Conservation (phyloP, 2,888 invertebrate genomes). For the Dolomedes plantarius region DNA sequence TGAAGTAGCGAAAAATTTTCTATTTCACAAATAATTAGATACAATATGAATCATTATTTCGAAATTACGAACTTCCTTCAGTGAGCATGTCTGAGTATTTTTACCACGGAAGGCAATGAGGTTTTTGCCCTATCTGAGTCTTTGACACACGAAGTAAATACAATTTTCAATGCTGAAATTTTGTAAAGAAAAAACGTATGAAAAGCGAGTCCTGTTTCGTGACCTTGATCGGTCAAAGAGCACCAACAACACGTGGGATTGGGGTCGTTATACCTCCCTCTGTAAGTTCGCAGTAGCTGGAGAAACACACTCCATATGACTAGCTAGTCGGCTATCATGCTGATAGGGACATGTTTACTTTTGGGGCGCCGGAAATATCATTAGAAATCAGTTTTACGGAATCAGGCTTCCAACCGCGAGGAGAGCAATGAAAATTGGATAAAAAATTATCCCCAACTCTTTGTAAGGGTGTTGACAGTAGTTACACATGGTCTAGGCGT, state of each 20-base stretch:
- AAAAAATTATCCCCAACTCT: not conserved
- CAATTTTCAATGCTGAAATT: no score
- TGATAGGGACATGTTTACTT: constrained; percentile 7
- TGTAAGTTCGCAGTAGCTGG: constrained; percentile 28
- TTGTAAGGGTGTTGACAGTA: constrained; percentile 58
- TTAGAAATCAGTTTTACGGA: constrained; percentile 20
- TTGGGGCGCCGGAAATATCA: constrained; percentile 27
- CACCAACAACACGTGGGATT: constrained; percentile 37
- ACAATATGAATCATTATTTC: no score
- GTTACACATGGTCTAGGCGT: constrained; percentile 29
- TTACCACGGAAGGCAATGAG: no score
- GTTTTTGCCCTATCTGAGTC: no score
- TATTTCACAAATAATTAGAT: no score
- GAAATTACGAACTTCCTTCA: no score
- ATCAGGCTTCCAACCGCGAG: constrained; percentile 9
- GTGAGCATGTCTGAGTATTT: no score
- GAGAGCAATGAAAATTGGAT: not conserved
- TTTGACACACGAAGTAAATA: no score
- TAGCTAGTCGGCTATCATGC: not conserved
- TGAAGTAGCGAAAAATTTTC: no score
- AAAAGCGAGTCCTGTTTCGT: not conserved
- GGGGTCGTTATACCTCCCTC: constrained; percentile 54
- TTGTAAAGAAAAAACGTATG: no score
- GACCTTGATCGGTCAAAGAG: constrained; percentile 61
- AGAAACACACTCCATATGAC: not conserved